Base-by-base conservation (phyloP, 2,888 invertebrate species). In the Troides helena region DNA sequence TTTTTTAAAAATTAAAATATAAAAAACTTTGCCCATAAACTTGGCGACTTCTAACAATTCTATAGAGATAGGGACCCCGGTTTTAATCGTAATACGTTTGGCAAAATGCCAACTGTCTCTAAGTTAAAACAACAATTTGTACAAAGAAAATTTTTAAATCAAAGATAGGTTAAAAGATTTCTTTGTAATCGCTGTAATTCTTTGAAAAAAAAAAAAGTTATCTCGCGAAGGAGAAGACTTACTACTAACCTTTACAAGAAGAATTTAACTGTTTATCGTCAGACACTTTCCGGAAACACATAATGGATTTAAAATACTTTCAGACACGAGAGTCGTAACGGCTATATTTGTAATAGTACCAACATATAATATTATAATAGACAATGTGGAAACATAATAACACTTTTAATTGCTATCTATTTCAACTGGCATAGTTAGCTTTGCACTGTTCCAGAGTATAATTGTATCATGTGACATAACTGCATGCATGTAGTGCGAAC, bases 311-410 rank as follows among this genome's bases (percentile, higher is more conserved):
- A 10, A 39, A 39, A 39, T 10, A 10, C 10, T 10, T 39, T 39
- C 39, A 39, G 25, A 53, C 56, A 46, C 21, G 74, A 71, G 63
- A 71, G 74, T 71, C 68, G 71, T 74, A 72, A 73, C 39, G 70
- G 72, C 60, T 73, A 60, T 72, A 72, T 71, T 72, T 64, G 68
- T 71, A 65, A 72, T 74, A 72, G 70, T 72, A 68, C 8, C 78
- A 75, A 76, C 76, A 70, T 18, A 21, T 21, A 21, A 21, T 21
- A 5, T 18, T 77, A 76, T 71, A 76, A 76, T 69, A 23, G 68
- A 68, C 64, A 73, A 65, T 71, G 75, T 75, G 78, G 78, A 79
- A 78, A 77, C 74, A 59, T 71, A 25, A 76, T 74, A 57, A 70
- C 36, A 65, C 50, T 3, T 14, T 17, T 74, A 75, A 74, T 74